Percentiles rank a stretch among this genome's conserved stretches.
Conservation (phyloP, 2,888 invertebrate genomes). For the Aleiodes testaceus region DNA sequence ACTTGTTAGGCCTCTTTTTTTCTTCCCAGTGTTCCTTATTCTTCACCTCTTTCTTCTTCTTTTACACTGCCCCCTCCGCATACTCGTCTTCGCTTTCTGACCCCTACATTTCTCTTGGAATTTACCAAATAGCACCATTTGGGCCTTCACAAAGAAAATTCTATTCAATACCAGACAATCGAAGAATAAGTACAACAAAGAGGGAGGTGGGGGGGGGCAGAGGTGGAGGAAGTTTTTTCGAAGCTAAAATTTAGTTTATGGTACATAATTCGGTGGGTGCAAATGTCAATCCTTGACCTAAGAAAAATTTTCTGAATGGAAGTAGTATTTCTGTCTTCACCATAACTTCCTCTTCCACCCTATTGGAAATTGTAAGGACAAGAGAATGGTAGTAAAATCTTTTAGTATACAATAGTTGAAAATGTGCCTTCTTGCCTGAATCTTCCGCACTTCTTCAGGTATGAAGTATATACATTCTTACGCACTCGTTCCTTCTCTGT, state of each 20-base stretch:
- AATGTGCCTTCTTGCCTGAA: slow-evolving; percentile 14
- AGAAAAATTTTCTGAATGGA: slow-evolving; percentile 24
- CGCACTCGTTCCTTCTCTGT: not conserved
- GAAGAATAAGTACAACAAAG: slow-evolving; percentile 24
- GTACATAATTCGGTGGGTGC: slow-evolving; percentile 42
- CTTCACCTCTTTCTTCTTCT: slow-evolving; percentile 29
- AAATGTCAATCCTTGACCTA: slow-evolving; percentile 43
- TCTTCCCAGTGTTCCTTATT: slow-evolving; percentile 8
- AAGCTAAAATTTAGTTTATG: slow-evolving; percentile 40
- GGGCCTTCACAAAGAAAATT: slow-evolving; percentile 36
- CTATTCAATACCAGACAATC: slow-evolving; percentile 36
- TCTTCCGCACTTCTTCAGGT: slow-evolving; percentile 11
- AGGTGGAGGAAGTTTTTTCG: not conserved
- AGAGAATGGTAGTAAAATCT: slow-evolving; percentile 21
- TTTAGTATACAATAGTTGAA: not conserved
- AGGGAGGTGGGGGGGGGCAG: not conserved
- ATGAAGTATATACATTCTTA: not conserved
- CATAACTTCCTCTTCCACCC: not conserved
- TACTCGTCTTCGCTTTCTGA: slow-evolving; percentile 25
- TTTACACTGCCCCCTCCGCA: slow-evolving; percentile 14
- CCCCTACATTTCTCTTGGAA: slow-evolving; percentile 32
- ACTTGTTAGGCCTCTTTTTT: not conserved
- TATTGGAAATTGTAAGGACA: not conserved
- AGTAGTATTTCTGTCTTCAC: not conserved
- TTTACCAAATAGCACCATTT: slow-evolving; percentile 36